Base-by-base conservation (phyloP, 1,140 invertebrate species). In the Pseudomyrmex flavicornis region DNA sequence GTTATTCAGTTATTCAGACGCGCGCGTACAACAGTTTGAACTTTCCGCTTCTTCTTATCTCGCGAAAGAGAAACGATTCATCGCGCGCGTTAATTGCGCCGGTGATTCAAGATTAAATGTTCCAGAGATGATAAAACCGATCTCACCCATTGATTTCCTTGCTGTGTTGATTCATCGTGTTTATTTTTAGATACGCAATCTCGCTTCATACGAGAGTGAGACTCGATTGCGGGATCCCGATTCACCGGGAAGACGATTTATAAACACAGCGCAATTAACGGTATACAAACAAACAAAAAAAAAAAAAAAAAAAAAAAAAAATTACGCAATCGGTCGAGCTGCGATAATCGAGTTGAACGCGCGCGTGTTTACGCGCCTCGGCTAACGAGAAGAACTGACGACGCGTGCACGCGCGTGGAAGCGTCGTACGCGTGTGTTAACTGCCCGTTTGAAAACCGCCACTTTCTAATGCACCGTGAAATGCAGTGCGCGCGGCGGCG, bases 401-500 rank as follows among this genome's bases (percentile, higher is more conserved):
- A 59, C 54, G 20, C 56, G 22, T 59, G 17, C 17, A 35, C 46
- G 50, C 65, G 44, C 76, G 35, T 48, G 52, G 15, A 79, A 59
- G 59, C 54, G 17, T 17, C 54, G 17, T 17, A 46, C 44, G 68
- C 44, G 68, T 48, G 17, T 48, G 65, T 69, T 56, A 44, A 1
- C 26, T 15, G 22, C n/a, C 46, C 48, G 26, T n/a, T 44, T 68
- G 22, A 20, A 35, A 66, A 59, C 17, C 52, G 50, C 10, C 65
- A 46, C 76, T 72, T 80, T 80, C 76, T 72, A 72, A 80, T 70
- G 15, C 76, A 48, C 35, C 65, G 76, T 48, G 52, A 79, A 79
- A 58, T 68, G 17, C 35, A 17, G 48, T n/a, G 62, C 52, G 65
- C 75, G 65, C 35, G 5, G 35, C 35, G 35, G 35, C 35, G 35